These are phyloP conservation scores for Scelioninae gen. 1 DNA, from an alignment of 2,888 invertebrate species.

Conservation along the genomic window DNA sequence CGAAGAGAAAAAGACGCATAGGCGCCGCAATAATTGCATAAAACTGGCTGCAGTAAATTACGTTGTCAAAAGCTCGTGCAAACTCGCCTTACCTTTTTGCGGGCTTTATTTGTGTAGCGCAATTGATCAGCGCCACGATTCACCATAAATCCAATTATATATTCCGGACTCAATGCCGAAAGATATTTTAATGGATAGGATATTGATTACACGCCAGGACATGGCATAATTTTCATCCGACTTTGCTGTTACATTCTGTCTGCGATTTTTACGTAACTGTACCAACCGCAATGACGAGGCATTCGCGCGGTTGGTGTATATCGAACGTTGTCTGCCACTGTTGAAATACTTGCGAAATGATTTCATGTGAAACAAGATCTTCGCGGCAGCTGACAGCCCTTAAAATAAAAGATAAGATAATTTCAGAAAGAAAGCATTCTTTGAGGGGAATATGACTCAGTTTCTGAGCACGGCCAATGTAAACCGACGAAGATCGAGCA, in stretches of 20 bases:
- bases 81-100: not conserved
- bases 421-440: slow-evolving; percentile 56
- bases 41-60: slow-evolving; percentile 36
- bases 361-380: slow-evolving; percentile 56
- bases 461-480: slow-evolving; percentile 57
- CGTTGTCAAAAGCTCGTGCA: slow-evolving; percentile 15
- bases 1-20: slow-evolving; percentile 6
- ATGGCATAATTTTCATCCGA: slow-evolving; percentile 11
- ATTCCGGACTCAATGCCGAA: slow-evolving; percentile 24
- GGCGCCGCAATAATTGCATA: slow-evolving; percentile 23
- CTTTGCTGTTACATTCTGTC: slow-evolving; percentile 15
- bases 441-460: slow-evolving; percentile 54
- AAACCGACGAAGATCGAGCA: slow-evolving; percentile 69
- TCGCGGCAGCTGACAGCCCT: slow-evolving; percentile 61
- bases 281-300: slow-evolving; percentile 30
- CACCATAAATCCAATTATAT: slow-evolving; percentile 44
- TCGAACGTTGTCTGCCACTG: slow-evolving; percentile 33
- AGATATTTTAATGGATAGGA: too few species aligned
- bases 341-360: slow-evolving; percentile 54
- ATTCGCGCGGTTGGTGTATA: slow-evolving; percentile 15
- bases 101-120: slow-evolving; percentile 8
- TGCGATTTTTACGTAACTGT: slow-evolving; percentile 24
- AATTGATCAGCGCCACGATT: slow-evolving; percentile 17
- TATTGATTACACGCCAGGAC: slow-evolving; percentile 30
- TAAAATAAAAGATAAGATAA: slow-evolving; percentile 63